A percentile compares a stretch with the other conserved stretches of the same genome.
phyloP scores from a whole-genome alignment of 2,113 vertebrate genomes.

The Semnornis frantzii region DNA sequence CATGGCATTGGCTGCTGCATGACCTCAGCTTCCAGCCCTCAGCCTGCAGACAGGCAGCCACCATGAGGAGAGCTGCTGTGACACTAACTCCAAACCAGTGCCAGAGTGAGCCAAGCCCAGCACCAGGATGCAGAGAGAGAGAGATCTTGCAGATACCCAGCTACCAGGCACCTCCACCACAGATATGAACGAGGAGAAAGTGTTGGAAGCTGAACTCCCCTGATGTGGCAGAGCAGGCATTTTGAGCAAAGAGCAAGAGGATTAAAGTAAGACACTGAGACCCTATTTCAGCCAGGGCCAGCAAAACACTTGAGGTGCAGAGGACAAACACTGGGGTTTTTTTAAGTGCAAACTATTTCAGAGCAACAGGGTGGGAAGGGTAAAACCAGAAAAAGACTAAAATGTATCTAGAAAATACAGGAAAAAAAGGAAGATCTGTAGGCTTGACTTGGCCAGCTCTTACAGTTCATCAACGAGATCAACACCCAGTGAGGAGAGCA shows the following conservation, averaged over 20 bases:
- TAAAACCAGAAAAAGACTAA: not conserved
- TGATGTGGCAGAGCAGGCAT: not conserved
- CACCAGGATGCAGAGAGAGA: accelerated
- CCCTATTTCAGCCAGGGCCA: accelerated
- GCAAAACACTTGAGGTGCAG: not conserved
- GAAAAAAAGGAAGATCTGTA: not conserved
- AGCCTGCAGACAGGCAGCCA: not conserved
- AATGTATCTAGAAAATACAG: not conserved
- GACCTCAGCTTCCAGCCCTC: not conserved
- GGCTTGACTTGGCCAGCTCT: not conserved
- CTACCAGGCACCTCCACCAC: not conserved
- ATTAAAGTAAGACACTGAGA: not conserved
- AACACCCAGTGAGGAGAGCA: not conserved
- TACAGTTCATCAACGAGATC: not conserved
- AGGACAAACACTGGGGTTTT: not conserved
- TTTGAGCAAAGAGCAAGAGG: not conserved
- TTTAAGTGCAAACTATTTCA: constrained; percentile 1
- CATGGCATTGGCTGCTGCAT: not conserved
- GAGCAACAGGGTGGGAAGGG: not conserved
- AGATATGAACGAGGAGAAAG: not conserved
- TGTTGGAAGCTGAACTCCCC: not conserved
- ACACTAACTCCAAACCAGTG: not conserved
- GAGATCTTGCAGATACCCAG: not conserved
- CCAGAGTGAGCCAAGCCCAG: not conserved
- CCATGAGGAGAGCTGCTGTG: not conserved